phyloP scores from a whole-genome alignment of 2,797 vertebrate genomes.

The Mastacembelus armatus region DNA sequence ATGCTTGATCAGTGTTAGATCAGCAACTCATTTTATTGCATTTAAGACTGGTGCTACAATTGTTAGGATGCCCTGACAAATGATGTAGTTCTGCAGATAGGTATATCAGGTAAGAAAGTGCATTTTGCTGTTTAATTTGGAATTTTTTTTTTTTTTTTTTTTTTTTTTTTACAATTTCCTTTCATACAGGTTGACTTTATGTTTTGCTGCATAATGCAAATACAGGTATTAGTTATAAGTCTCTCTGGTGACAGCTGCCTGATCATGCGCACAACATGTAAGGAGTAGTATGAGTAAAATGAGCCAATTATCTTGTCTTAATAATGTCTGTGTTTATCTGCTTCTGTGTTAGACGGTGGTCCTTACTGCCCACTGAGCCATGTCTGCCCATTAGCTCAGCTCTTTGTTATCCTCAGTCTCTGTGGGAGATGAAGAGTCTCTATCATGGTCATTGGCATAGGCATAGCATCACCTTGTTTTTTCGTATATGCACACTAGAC shows the following conservation, averaged over 20 bases:
- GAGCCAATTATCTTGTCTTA: slow-evolving; percentile 62
- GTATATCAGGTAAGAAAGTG: no score
- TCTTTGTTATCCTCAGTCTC: slow-evolving; percentile 66
- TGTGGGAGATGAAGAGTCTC: slow-evolving; percentile 64
- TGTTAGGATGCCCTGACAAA: no score
- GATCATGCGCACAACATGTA: slow-evolving; percentile 24
- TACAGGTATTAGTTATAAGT: no score
- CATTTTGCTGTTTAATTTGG: no score
- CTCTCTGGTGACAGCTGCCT: background rate
- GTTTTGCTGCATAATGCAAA: background rate
- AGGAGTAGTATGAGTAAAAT: slow-evolving; percentile 48
- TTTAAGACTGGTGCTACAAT: no score
- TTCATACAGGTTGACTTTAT: no score
- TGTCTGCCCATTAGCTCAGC: slow-evolving; percentile 58
- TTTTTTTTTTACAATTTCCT: no score
- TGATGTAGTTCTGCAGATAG: no score
- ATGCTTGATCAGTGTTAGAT: no score
- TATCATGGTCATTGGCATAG: slow-evolving; percentile 68
- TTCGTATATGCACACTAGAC: slow-evolving; percentile 23
- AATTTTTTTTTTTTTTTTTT: no score
- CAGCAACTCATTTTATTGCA: no score
- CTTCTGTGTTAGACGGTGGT: slow-evolving; percentile 48
- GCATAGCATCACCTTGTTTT: slow-evolving; percentile 48
- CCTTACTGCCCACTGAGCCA: slow-evolving; percentile 61
- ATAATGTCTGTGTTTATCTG: slow-evolving; percentile 47